Evolutionary conservation across 2,888 invertebrate species (phyloP), one percentile per base, ranked within the genome.

Genomic region (Horisme vitalbata): DNA sequence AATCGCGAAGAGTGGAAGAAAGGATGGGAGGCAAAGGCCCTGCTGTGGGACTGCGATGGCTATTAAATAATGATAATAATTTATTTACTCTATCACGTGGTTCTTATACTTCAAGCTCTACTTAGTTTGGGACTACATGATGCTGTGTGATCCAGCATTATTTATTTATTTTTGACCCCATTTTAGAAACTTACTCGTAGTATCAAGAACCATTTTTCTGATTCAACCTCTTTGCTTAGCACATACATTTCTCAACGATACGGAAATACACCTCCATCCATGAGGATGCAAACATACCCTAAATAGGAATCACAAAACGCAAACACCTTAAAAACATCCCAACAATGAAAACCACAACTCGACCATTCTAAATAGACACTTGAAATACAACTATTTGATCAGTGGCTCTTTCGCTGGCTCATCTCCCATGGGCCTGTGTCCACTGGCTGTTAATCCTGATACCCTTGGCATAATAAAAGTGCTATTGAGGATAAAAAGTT

Each of bases 401-500:
- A 61, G 55, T 53, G 46, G 52, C 54, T 54, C 54, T 45, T 55
- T 59, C 46, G 45, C 35, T 49, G 34, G 18, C 13, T 41, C 55
- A 57, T 44, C 37, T 45, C 37, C 44, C 33, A 37, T 34, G 41
- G 65, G 41, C 62, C 65, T 59, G 38, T 32, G 48, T 57, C 51
- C 45, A 50, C 45, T 71, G 68, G 65, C 50, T 53, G 57, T 51
- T 65, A 70, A 71, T 68, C 58, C 52, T 49, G 63, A 69, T 67
- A 68, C 59, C 59, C 59, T 69, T 58, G 65, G 56, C 63, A 69
- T 68, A 72, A 74, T 69, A 75, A 73, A 75, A 75, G 55, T 65
- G 64, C 65, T 63, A 61, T 75, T 65, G 56, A 57, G 63, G 60
- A 64, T 68, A 70, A 76, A 79, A 80, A 76, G 68, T 76, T 75